Base-by-base conservation (phyloP, 1,140 invertebrate species). In the Drosophila malerkotliana region DNA sequence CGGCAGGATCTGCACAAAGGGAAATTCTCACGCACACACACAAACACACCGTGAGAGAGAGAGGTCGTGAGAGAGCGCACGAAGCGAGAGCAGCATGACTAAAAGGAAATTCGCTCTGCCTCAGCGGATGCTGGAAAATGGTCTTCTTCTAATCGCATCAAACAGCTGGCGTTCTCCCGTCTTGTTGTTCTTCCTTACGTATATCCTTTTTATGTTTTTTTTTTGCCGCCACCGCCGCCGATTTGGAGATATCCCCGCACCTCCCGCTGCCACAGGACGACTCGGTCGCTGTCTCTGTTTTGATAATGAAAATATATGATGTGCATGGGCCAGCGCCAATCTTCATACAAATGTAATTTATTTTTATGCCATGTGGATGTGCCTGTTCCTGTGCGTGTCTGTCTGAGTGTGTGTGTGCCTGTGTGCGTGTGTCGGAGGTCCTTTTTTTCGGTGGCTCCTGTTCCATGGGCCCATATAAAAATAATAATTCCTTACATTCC, bases 281-380 rank as follows among this genome's bases (percentile, higher is more conserved):
- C 81, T 78, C 57, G 44, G 64, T 56, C 48, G 60, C 63, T 79
- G 80, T 79, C 64, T 90, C 78, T 90, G 85, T 87, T 90, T 87
- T 90, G 85, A 90, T 90, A 90, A 90, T 90, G 85, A 90, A 90
- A 90, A 90, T 90, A 90, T 90, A 90, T 90, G 81, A 85, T 81
- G 81, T 82, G 78, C 78, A 81, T 74, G 59, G 73, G 81, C 79
- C 72, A 89, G 76, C 80, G 75, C 68, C 74, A 81, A 83, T 83
- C 82, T 87, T 85, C 82, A 85, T 85, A 85, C 85, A 75, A 90
- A 89, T 77, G 81, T 81, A 89, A 89, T 81, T 89, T 85, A 81
- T 80, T 85, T 89, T 90, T 81, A 90, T 89, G 76, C 67, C 54
- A 52, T 79, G 61, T 75, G 45, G 55, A 58, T 63, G 45, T 75